Conservation (phyloP, 2,797 vertebrate genomes). For the Antennarius maculatus region DNA sequence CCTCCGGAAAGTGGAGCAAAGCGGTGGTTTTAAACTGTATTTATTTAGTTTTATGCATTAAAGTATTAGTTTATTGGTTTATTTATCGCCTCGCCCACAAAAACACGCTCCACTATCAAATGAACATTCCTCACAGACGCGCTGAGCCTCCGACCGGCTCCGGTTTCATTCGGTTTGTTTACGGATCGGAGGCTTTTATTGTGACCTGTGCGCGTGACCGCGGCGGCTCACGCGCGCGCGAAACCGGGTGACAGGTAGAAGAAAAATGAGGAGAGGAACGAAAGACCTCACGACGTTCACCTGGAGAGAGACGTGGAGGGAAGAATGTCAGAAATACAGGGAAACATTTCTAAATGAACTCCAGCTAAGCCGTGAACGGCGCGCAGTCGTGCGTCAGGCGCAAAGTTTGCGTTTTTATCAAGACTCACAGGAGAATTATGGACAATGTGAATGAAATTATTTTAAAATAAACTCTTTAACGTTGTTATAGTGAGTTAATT, state of each 20-base stretch:
- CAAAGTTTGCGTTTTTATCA: no score
- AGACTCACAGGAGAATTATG: background rate
- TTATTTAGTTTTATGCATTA: background rate
- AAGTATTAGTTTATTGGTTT: background rate
- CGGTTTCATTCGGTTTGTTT: constrained; percentile 69
- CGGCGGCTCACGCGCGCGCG: constrained; percentile 20
- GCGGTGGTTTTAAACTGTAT: background rate
- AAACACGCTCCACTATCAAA: constrained; percentile 27
- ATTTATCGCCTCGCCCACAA: background rate
- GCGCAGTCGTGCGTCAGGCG: no score
- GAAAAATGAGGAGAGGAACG: background rate
- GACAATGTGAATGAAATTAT: no score
- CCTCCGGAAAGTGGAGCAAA: rapidly evolving
- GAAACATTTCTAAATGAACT: no score
- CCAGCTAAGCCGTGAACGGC: no score
- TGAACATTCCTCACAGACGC: constrained; percentile 60
- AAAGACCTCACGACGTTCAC: no score
- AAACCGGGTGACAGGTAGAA: constrained; percentile 22
- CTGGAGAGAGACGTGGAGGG: no score
- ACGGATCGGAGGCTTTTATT: constrained; percentile 63
- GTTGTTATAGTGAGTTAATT: no score
- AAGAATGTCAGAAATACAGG: no score
- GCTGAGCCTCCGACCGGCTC: constrained; percentile 35
- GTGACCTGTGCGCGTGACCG: constrained; percentile 62
- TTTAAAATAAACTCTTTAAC: no score